A percentile compares a stretch with the other conserved stretches of the same genome.
Evolutionary conservation across 2,888 invertebrate species (phyloP).

Genomic region (Aplocera efformata): DNA sequence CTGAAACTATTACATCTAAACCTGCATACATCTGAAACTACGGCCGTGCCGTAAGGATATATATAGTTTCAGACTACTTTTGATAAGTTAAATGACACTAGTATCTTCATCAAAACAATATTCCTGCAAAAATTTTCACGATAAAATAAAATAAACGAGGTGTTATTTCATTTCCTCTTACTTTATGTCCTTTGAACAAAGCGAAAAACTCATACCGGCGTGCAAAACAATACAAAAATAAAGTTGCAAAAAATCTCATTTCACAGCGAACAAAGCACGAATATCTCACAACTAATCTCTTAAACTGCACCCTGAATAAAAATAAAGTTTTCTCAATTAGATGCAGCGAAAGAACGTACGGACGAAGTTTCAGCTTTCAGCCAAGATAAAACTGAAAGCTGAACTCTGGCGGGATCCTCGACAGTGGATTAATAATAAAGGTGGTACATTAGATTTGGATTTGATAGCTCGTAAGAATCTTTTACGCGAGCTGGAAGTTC

Average conservation of each 20-base stretch:
- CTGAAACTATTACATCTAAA: too few relatives aligned
- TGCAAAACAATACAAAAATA: conserved; percentile 10
- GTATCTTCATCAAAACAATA: too few relatives aligned
- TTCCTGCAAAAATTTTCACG: not conserved
- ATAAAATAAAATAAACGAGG: conserved; percentile 8
- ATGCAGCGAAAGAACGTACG: conserved; percentile 58
- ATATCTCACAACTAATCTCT: conserved; percentile 45
- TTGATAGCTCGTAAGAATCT: conserved; percentile 19
- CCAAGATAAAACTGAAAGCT: conserved; percentile 59
- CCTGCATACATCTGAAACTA: too few relatives aligned
- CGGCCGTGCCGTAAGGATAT: too few relatives aligned
- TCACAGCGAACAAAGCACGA: conserved; percentile 29
- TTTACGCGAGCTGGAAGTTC: conserved; percentile 12
- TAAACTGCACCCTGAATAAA: conserved; percentile 51
- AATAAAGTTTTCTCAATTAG: conserved; percentile 65
- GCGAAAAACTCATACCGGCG: conserved; percentile 15
- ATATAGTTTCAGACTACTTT: too few relatives aligned
- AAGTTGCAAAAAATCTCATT: conserved; percentile 21
- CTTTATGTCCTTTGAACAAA: conserved; percentile 16
- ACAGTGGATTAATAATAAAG: conserved; percentile 62
- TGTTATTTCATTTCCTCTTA: conserved; percentile 15
- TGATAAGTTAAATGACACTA: too few relatives aligned
- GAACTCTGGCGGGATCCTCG: conserved; percentile 55
- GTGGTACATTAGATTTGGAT: conserved; percentile 40
- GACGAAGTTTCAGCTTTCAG: conserved; percentile 63